phyloP scores from a whole-genome alignment of 2,797 vertebrate species.

The Gephyroberyx darwinii region DNA sequence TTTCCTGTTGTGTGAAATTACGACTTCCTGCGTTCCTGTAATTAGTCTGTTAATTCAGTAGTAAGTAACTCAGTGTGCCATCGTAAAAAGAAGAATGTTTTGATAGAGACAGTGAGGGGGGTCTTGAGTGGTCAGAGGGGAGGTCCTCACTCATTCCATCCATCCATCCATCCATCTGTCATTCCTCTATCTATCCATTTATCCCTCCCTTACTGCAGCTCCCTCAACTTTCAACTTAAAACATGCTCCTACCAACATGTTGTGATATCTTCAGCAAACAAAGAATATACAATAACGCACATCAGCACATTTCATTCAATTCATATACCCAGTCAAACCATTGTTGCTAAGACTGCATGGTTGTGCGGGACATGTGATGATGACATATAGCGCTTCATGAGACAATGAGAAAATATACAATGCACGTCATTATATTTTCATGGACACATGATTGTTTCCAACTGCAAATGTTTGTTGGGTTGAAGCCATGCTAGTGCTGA shows the following conservation, averaged over 20 bases:
- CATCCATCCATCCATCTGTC: too few relatives aligned
- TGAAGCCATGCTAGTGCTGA: slow-evolving; percentile 46
- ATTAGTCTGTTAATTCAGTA: too few relatives aligned
- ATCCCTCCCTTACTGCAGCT: not conserved
- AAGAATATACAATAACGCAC: slow-evolving; percentile 4
- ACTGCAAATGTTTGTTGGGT: slow-evolving; percentile 22
- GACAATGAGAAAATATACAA: slow-evolving; percentile 45
- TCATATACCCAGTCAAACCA: slow-evolving; percentile 1
- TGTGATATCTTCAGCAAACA: not conserved
- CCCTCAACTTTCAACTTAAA: not conserved
- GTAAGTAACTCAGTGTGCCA: too few relatives aligned
- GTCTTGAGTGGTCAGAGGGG: too few relatives aligned
- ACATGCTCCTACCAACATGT: slow-evolving; percentile 8
- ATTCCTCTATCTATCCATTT: too few relatives aligned
- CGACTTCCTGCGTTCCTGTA: not conserved
- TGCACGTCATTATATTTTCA: slow-evolving; percentile 29
- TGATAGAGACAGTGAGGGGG: too few relatives aligned
- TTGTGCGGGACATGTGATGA: slow-evolving; percentile 31
- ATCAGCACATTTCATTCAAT: slow-evolving; percentile 20
- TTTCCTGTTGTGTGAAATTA: not conserved
- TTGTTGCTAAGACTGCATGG: not conserved
- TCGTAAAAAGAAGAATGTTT: too few relatives aligned
- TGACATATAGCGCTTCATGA: slow-evolving; percentile 50
- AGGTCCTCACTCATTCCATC: too few relatives aligned
- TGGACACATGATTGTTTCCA: slow-evolving; percentile 31